A percentile compares a stretch with the other conserved stretches of the same genome.
phyloP scores from a whole-genome alignment of 2,888 invertebrate genomes.

The Gryllus longicercus region DNA sequence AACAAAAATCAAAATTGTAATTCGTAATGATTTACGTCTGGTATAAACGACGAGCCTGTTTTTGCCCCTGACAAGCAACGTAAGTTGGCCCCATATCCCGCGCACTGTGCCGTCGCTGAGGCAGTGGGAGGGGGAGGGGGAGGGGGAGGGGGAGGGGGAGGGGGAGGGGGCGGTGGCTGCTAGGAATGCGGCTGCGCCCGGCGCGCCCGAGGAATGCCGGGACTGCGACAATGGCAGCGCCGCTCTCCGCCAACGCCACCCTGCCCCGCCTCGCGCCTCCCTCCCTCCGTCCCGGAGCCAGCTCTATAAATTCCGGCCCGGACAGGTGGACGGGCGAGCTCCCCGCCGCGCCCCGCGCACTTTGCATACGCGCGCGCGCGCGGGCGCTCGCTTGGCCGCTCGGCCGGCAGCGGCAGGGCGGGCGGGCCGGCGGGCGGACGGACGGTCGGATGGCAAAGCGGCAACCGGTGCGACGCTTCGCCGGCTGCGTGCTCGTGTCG shows the following conservation, averaged over 20 bases:
- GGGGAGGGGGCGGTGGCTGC: conserved; percentile 1
- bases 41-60: too few relatives aligned
- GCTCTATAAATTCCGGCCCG: conserved; percentile 7
- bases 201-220: conserved; percentile 6
- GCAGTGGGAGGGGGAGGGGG: not conserved
- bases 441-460: too few relatives aligned
- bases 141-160: not conserved
- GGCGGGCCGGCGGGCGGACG: too few relatives aligned
- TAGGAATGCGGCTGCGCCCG: not conserved
- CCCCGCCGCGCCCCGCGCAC: not conserved
- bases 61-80: too few relatives aligned
- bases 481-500: too few relatives aligned
- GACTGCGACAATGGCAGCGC: conserved; percentile 3
- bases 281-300: not conserved
- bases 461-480: too few relatives aligned
- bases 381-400: not conserved
- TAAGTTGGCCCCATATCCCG: not conserved
- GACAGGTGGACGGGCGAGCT: conserved; percentile 7
- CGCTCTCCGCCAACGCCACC: not conserved
- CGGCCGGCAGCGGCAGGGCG: too few relatives aligned
- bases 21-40: too few relatives aligned
- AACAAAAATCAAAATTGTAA: too few relatives aligned
- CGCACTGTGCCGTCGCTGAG: not conserved
- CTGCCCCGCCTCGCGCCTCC: not conserved
- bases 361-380: not conserved